Conservation (phyloP, 2,113 vertebrate species). For the Scolopax mira region DNA sequence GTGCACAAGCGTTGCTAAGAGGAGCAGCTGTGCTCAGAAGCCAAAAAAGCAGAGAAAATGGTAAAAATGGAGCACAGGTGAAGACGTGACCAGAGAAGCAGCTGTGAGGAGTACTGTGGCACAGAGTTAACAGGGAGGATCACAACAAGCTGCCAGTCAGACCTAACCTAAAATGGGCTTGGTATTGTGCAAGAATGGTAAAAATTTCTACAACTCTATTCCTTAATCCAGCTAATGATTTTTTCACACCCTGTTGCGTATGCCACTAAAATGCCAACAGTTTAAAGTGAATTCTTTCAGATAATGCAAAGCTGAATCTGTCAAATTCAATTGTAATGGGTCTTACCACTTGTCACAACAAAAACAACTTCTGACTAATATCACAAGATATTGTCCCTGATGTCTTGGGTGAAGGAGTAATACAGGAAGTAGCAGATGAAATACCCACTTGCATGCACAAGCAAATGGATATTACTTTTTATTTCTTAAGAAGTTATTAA, state of each 20-base stretch:
- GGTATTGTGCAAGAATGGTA: not conserved
- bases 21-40: not conserved
- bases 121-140: fast-evolving
- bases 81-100: not conserved
- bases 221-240: not conserved
- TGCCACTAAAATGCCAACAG: not conserved
- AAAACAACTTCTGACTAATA: not conserved
- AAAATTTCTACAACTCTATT: not conserved
- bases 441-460: not conserved
- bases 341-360: not conserved
- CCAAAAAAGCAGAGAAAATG: not conserved
- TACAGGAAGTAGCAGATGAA: not conserved
- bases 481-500: not conserved
- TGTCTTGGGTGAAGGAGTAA: not conserved
- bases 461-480: not conserved
- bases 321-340: not conserved
- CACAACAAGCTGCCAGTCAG: not conserved
- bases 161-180: not conserved
- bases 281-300: not conserved
- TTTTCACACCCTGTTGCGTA: not conserved
- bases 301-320: fast-evolving
- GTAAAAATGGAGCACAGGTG: not conserved
- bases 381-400: not conserved
- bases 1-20: not conserved
- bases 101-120: not conserved